These are phyloP conservation scores for Ephialtes manifestator DNA, from an alignment of 2,888 invertebrate species.

Conservation along the genomic window DNA sequence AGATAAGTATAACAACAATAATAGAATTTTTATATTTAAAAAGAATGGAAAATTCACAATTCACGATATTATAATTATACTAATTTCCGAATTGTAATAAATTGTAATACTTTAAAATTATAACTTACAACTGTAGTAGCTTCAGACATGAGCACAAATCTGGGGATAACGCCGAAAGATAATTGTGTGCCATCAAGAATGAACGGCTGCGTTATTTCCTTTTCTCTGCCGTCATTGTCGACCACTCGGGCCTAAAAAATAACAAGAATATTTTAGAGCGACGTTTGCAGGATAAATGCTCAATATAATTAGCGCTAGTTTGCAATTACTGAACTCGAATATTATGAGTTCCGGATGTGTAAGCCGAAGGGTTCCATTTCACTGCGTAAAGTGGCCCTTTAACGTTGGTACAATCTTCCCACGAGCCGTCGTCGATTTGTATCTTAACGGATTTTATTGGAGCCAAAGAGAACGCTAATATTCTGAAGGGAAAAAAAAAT, in stretches of 20 bases:
- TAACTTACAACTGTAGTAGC: constrained; percentile 91
- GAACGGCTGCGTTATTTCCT: constrained; percentile 90
- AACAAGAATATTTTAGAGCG: constrained; percentile 33
- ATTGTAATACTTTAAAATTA: background rate
- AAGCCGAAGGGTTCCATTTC: constrained; percentile 91
- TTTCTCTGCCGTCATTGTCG: constrained; percentile 88
- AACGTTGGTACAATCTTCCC: constrained; percentile 89
- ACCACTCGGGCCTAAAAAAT: constrained; percentile 87
- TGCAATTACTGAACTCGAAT: constrained; percentile 86
- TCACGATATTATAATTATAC: no score
- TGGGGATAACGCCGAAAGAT: constrained; percentile 90
- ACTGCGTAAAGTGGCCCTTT: constrained; percentile 91
- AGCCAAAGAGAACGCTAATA: constrained; percentile 92
- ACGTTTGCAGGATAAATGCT: background rate
- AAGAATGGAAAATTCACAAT: no score
- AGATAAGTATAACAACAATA: no score
- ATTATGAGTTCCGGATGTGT: constrained; percentile 89
- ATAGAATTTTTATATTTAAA: no score
- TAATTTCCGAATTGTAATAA: background rate
- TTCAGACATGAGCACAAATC: constrained; percentile 92
- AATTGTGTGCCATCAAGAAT: constrained; percentile 91
- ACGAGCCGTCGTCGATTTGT: constrained; percentile 89
- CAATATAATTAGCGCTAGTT: constrained; percentile 56
- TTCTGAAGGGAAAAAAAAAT: constrained; percentile 87
- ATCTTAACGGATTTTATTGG: constrained; percentile 89